Conservation (phyloP, 2,797 vertebrate genomes). For the Arnoldichthys spilopterus region DNA sequence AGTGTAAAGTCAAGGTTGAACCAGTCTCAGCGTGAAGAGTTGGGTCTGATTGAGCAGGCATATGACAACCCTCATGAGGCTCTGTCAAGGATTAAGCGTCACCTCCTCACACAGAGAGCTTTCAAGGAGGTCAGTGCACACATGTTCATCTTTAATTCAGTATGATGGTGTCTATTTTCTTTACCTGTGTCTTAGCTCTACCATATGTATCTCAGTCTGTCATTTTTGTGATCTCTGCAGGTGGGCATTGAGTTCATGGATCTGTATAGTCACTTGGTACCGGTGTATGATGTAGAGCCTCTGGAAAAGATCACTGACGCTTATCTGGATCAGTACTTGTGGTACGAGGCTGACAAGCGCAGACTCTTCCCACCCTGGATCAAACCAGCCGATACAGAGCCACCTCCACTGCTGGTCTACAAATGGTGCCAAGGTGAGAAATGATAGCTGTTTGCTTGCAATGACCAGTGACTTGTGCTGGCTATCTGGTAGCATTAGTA, state of each 20-base stretch:
- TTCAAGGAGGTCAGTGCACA: conserved; percentile 91
- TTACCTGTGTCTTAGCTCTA: not conserved
- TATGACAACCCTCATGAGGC: conserved; percentile 99
- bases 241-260: conserved; percentile 99
- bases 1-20: conserved; percentile 99
- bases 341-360: conserved; percentile 98
- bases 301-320: conserved; percentile 99
- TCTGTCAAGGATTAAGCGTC: conserved; percentile 98
- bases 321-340: conserved; percentile 97
- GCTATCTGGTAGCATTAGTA: not conserved
- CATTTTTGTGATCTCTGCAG: conserved; percentile 66
- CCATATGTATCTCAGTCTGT: conserved; percentile 7
- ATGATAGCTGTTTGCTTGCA: not conserved
- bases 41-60: conserved; percentile 97
- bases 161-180: not conserved
- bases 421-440: conserved; percentile 98
- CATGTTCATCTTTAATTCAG: not conserved
- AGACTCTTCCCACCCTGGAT: conserved; percentile 98
- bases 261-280: conserved; percentile 97
- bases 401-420: conserved; percentile 95
- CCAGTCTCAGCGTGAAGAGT: conserved; percentile 96
- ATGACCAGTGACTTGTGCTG: not conserved
- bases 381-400: conserved; percentile 98
- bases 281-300: conserved; percentile 97
- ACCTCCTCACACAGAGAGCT: conserved; percentile 97